phyloP scores from a whole-genome alignment of 2,113 vertebrate genomes.

The Syrrhaptes paradoxus region DNA sequence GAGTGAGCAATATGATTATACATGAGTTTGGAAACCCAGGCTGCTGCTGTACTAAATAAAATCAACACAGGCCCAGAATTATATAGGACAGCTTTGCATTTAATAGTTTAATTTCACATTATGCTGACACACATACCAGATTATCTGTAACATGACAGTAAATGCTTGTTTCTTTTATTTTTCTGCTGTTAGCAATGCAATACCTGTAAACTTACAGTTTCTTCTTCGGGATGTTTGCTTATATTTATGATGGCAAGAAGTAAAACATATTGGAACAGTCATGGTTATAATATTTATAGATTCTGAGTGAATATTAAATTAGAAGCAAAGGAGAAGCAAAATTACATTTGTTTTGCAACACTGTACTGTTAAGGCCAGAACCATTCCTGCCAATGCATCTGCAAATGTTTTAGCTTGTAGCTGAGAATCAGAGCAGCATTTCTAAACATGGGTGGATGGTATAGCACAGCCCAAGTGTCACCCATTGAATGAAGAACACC shows the following conservation, averaged over 20 bases:
- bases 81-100: background rate
- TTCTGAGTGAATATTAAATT: slow-evolving; percentile 56
- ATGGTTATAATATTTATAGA: slow-evolving; percentile 39
- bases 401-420: slow-evolving; percentile 46
- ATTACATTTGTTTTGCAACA: slow-evolving; percentile 52
- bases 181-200: background rate
- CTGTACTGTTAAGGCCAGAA: slow-evolving; percentile 13
- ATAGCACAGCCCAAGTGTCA: slow-evolving; percentile 52
- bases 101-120: background rate
- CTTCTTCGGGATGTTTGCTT: background rate
- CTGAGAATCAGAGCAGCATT: background rate
- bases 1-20: background rate
- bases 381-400: slow-evolving; percentile 45
- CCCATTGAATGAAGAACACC: slow-evolving; percentile 66
- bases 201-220: background rate
- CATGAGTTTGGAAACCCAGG: background rate
- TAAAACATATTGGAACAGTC: slow-evolving; percentile 41
- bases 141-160: background rate
- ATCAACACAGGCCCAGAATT: background rate
- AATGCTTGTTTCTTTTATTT: background rate
- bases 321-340: slow-evolving; percentile 45
- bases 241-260: slow-evolving; percentile 13
- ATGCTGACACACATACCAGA: background rate
- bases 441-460: slow-evolving; percentile 45
- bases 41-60: background rate